Percentiles rank a stretch among this genome's conserved stretches.
phyloP scores from a whole-genome alignment of 2,797 vertebrate species.

The Gambusia yucatana region DNA sequence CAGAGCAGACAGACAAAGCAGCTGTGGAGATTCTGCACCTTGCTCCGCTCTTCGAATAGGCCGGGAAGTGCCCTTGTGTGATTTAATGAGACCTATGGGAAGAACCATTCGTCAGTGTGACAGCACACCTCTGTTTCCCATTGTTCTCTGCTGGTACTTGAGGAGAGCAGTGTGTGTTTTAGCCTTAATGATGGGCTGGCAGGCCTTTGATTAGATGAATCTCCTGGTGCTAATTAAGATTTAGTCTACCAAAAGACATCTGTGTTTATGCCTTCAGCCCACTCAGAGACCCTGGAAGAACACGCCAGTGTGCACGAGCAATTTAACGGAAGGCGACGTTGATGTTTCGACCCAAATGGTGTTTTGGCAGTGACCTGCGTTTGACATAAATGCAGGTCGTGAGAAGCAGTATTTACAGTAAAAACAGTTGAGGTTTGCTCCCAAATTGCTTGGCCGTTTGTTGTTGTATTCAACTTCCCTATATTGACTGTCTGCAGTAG shows the following conservation, averaged over 20 bases:
- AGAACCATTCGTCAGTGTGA: conserved; percentile 76
- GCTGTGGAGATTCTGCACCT: conserved; percentile 48
- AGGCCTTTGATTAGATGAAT: conserved; percentile 75
- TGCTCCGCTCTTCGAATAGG: conserved; percentile 55
- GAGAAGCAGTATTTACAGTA: background rate
- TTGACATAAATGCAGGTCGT: background rate
- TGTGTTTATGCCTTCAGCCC: conserved; percentile 56
- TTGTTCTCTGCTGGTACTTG: conserved; percentile 74
- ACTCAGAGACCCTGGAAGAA: conserved; percentile 9
- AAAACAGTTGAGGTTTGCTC: background rate
- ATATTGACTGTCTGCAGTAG: background rate
- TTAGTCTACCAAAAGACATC: conserved; percentile 66
- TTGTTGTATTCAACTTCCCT: background rate
- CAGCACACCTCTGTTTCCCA: conserved; percentile 71
- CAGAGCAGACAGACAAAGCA: conserved; percentile 48
- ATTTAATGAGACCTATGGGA: conserved; percentile 79
- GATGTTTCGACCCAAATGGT: conserved; percentile 15
- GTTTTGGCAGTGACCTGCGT: conserved; percentile 21
- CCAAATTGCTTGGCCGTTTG: background rate
- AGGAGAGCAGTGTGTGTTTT: conserved; percentile 65
- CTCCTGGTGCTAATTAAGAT: conserved; percentile 74
- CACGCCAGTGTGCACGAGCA: background rate
- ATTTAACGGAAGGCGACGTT: conserved; percentile 6
- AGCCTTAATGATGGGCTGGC: conserved; percentile 71
- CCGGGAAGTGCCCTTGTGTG: conserved; percentile 73